phyloP scores from a whole-genome alignment of 2,888 invertebrate genomes.

The Aphelenchoides bicaudatus region DNA sequence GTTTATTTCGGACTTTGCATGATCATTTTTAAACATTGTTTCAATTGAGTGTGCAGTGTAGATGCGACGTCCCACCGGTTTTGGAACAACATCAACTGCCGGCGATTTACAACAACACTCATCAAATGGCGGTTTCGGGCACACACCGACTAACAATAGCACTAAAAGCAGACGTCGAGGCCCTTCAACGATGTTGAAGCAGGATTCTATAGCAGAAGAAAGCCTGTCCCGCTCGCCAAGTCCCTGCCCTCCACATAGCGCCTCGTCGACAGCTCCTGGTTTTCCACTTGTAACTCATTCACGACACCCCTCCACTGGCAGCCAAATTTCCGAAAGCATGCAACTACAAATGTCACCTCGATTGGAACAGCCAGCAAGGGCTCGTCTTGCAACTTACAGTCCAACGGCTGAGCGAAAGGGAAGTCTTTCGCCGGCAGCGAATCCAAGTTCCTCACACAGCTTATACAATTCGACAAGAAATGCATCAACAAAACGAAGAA shows the following conservation, averaged over 20 bases:
- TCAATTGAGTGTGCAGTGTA: too few relatives aligned
- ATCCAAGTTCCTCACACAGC: conserved; percentile 1
- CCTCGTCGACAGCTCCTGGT: conserved; percentile 12
- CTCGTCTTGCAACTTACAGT: neutral
- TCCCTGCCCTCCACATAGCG: conserved; percentile 1
- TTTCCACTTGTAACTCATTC: conserved; percentile 18
- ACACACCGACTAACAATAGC: conserved; percentile 1
- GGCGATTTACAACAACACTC: too few relatives aligned
- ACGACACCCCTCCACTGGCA: conserved; percentile 18
- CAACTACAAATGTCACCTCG: conserved; percentile 14
- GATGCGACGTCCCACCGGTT: conserved; percentile 16
- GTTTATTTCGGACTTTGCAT: too few relatives aligned
- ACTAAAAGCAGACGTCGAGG: neutral
- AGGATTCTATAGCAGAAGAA: conserved; percentile 22
- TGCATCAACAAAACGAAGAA: conserved; percentile 27
- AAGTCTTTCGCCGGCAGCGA: conserved; percentile 20
- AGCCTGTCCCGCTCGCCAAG: conserved; percentile 16
- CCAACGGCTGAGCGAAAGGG: conserved; percentile 23
- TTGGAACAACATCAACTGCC: neutral
- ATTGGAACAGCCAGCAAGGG: neutral
- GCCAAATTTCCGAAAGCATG: conserved; percentile 14
- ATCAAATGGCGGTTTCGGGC: conserved; percentile 1
- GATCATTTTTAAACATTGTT: too few relatives aligned
- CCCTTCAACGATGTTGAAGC: conserved; percentile 20
- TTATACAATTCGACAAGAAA: conserved; percentile 9